Evolutionary conservation across 2,888 invertebrate species (phyloP).

Genomic region (Notodonta dromedarius): DNA sequence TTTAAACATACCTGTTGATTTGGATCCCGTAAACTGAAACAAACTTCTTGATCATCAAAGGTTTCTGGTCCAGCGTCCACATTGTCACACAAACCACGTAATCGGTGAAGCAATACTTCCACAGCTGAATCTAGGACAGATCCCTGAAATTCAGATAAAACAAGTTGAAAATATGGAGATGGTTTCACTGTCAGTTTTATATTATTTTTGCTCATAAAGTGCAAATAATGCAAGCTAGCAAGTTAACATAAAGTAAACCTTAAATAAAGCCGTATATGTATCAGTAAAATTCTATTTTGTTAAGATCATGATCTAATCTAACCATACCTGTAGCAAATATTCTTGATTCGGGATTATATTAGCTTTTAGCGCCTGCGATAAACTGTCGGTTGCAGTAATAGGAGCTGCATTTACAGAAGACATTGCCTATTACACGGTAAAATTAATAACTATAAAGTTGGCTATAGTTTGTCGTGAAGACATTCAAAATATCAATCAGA

Average conservation of each 20-base stretch:
- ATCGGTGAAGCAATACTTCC: constrained; percentile 94
- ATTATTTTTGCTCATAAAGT: too few relatives aligned
- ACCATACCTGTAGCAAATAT: constrained; percentile 87
- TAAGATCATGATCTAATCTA: not conserved
- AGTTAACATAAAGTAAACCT: too few relatives aligned
- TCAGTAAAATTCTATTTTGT: too few relatives aligned
- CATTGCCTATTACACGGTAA: constrained; percentile 37
- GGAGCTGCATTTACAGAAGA: constrained; percentile 73
- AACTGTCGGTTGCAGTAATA: constrained; percentile 89
- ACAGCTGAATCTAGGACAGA: constrained; percentile 96
- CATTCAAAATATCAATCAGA: too few relatives aligned
- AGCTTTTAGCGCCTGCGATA: constrained; percentile 91
- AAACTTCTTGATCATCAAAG: constrained; percentile 97
- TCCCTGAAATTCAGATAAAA: constrained; percentile 82
- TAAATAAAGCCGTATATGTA: too few relatives aligned
- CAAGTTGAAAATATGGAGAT: not conserved
- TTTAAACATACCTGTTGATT: constrained; percentile 76
- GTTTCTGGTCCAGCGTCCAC: constrained; percentile 95
- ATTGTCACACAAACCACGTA: constrained; percentile 96
- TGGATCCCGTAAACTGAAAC: constrained; percentile 90
- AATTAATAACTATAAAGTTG: too few relatives aligned
- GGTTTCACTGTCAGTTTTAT: too few relatives aligned
- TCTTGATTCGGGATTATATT: constrained; percentile 97
- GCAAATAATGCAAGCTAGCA: too few relatives aligned
- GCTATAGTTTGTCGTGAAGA: too few relatives aligned